These are phyloP conservation scores for Corapipo altera DNA, from an alignment of 2,113 vertebrate genomes.

Conservation along the genomic window DNA sequence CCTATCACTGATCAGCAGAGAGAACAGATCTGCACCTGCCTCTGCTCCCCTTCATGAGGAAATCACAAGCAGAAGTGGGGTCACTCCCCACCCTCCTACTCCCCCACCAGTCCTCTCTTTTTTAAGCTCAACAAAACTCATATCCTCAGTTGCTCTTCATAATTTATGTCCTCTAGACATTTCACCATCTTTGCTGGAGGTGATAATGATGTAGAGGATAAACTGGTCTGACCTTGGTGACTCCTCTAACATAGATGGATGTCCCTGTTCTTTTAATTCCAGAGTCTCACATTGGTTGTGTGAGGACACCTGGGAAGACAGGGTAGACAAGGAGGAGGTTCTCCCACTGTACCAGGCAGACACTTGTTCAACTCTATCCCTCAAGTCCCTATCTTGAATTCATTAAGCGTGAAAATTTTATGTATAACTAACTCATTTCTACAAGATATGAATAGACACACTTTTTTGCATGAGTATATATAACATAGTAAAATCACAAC, in stretches of 20 bases:
- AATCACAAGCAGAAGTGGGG: not conserved
- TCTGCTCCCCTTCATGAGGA: fast-evolving
- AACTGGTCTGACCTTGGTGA: not conserved
- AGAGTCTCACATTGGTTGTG: not conserved
- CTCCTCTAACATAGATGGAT: not conserved
- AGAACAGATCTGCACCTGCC: not conserved
- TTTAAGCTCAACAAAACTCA: not conserved
- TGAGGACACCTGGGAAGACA: not conserved
- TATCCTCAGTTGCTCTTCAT: not conserved
- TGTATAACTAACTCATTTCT: not conserved
- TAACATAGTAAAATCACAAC: not conserved
- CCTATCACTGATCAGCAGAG: not conserved
- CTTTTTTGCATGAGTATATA: not conserved
- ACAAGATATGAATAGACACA: not conserved
- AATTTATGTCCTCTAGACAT: not conserved
- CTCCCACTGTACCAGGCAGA: not conserved
- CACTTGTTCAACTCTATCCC: not conserved
- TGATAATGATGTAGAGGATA: not conserved
- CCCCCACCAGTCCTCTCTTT: not conserved
- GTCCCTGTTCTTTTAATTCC: not conserved
- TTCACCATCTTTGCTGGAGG: not conserved
- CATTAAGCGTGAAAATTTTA: not conserved
- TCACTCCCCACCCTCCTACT: fast-evolving
- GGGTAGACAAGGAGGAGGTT: not conserved
- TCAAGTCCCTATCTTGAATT: not conserved